A percentile compares a stretch with the other conserved stretches of the same genome.
These are phyloP conservation scores for Armadillidium nasatum DNA, from an alignment of 1,140 invertebrate species.

Conservation along the genomic window DNA sequence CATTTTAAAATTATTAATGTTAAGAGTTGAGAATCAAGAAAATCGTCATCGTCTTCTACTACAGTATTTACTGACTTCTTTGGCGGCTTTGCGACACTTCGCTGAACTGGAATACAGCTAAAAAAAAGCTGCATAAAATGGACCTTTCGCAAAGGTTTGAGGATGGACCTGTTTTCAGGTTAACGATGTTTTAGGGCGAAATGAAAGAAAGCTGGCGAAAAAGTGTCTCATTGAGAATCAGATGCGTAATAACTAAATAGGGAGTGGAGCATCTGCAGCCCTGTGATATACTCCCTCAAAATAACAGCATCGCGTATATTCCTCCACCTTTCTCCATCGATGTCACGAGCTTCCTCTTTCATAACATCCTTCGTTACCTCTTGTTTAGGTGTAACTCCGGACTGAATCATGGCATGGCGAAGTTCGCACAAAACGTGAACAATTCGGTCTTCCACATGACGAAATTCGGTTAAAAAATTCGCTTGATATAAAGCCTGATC, in stretches of 20 bases:
- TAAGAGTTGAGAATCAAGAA: too few species aligned
- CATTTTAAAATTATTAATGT: too few species aligned
- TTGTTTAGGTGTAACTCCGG: conserved; percentile 50
- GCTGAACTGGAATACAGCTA: neutral
- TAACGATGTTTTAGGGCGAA: neutral
- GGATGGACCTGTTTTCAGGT: neutral
- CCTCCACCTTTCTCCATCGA: conserved; percentile 51
- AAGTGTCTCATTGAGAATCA: neutral
- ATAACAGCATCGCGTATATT: conserved; percentile 62
- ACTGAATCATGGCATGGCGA: conserved; percentile 57
- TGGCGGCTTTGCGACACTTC: neutral
- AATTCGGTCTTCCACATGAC: conserved; percentile 56
- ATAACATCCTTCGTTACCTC: conserved; percentile 59
- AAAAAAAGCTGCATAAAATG: neutral
- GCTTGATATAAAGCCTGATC: conserved; percentile 57
- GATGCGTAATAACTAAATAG: conserved; percentile 53
- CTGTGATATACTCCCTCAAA: conserved; percentile 62
- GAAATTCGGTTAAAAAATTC: conserved; percentile 56
- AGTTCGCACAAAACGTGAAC: conserved; percentile 57
- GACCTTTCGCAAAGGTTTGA: neutral
- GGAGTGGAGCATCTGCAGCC: conserved; percentile 58
- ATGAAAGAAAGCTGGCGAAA: too few species aligned
- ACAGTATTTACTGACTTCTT: neutral
- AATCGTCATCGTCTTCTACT: too few species aligned
- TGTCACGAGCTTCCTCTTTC: conserved; percentile 52